Base-by-base conservation (phyloP, 2,797 vertebrate species). In the Alosa sapidissima region DNA sequence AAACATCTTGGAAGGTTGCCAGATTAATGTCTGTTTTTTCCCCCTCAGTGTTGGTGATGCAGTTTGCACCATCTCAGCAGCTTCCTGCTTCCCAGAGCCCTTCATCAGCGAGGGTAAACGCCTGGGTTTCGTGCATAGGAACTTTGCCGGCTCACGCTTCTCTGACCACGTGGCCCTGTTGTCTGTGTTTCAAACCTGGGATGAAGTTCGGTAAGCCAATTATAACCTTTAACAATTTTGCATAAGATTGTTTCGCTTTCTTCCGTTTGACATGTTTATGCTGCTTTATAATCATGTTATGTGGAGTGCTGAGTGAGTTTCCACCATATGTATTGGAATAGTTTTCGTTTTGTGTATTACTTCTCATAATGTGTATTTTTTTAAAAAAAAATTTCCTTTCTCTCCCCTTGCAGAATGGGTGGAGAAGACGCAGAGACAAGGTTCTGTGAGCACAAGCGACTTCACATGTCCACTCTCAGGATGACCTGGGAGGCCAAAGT, bases 401-500 rank as follows among this genome's bases (percentile, higher is more conserved):
- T 5, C 7, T 21, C 16, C 41, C 8, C 72, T 47, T 16, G 84
- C 87, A 99, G 98, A 92, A 94, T 99, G 88, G 96, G 96, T 45
- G 97, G 98, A 0, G 98, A 99, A 92, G 97, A 98, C 8, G 97
- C 97, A 28, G 98, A 99, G 87, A 95, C 82, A 33, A 93, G 95
- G n/a, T 99, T 99, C 92, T 99, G 98, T 92, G 98, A 99, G n/a
- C 97, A 97, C 91, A 99, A 98, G 89, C 96, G 97, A 84, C 96
- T 99, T 33, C 98, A 97, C 92, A 97, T 99, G 97, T 93, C 97
- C 11, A 99, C 97, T 0, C 94, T 99, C 68, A 96, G 97, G 93
- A 99, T 99, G 98, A 99, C 98, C 21, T 99, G 98, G 98, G 98
- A 99, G 93, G 98, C 98, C 78, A 99, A 99, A 92, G 98, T 99